A percentile compares a stretch with the other conserved stretches of the same genome.
These are phyloP conservation scores for Alcedo quadribrachys DNA, from an alignment of 2,797 vertebrate genomes.

Conservation along the genomic window DNA sequence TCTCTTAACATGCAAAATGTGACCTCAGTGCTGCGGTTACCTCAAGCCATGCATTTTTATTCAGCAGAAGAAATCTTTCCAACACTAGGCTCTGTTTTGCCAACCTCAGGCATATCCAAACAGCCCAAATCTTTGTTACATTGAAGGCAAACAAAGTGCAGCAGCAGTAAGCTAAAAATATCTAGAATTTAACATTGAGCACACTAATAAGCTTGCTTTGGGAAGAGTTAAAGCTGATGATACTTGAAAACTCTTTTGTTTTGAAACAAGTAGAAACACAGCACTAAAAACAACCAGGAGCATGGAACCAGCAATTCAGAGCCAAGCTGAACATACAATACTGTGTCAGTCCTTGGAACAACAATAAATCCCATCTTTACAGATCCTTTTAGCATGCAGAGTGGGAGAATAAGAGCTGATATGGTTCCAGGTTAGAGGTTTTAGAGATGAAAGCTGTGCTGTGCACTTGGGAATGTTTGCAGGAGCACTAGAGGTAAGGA, in stretches of 20 bases:
- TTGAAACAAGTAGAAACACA: not conserved
- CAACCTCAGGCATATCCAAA: slow-evolving; percentile 52
- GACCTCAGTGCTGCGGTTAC: slow-evolving; percentile 48
- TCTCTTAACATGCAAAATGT: slow-evolving; percentile 33
- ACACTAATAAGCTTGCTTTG: slow-evolving; percentile 27
- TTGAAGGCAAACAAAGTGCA: slow-evolving; percentile 27
- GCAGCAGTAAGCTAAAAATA: slow-evolving; percentile 59
- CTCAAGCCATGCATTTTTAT: slow-evolving; percentile 63
- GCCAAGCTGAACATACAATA: not conserved
- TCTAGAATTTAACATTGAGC: slow-evolving; percentile 47
- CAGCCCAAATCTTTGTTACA: slow-evolving; percentile 46
- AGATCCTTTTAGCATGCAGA: slow-evolving; percentile 22
- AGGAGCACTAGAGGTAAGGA: slow-evolving; percentile 36
- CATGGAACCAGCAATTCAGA: not conserved
- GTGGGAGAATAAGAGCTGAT: slow-evolving; percentile 2
- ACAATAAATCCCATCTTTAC: not conserved
- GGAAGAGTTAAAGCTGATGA: slow-evolving; percentile 50
- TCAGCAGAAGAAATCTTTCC: slow-evolving; percentile 46
- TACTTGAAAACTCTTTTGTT: slow-evolving; percentile 27
- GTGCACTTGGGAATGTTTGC: slow-evolving; percentile 24
- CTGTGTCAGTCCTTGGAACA: slow-evolving; percentile 8
- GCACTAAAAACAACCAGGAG: not conserved
- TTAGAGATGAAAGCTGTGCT: slow-evolving; percentile 25
- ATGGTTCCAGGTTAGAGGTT: slow-evolving; percentile 48
- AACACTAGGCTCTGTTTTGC: slow-evolving; percentile 28